Base-by-base conservation (phyloP, 2,888 invertebrate genomes). In the Eupithecia subfuscata region DNA sequence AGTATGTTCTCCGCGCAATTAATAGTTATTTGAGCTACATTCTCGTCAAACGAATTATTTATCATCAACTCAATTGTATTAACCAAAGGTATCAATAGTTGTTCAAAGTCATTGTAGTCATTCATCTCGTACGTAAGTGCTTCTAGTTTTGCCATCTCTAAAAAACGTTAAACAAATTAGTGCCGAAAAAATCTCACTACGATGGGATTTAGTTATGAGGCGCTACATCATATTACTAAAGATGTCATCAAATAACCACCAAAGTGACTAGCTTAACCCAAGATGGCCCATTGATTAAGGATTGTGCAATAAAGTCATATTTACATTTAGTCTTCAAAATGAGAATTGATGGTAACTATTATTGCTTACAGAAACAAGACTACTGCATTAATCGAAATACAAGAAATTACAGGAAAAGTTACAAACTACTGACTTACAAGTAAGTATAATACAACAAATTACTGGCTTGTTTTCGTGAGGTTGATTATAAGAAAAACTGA, bases 141-240 rank as follows among this genome's bases (percentile, higher is more conserved):
- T 67, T 82, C 73, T 7, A 91, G 72, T 68, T 77, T 77, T 48
- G 70, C 74, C 73, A 77, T 70, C 48, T 77, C 77, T 77, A 70
- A 64, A 77, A 77, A 18, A 68, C 18, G 30, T 14, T 84, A 76
- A 48, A 22, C 71, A 14, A 60, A 68, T 73, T 37, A 74, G 60
- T 60, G 18, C 14, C 71, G 43, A 25, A 43, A 1, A 16, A 69
- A 34, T 25, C 11, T 48, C 60, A 30, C 12, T n/a, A 16, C 64
- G 43, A 48, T 71, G 16, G 0, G 22, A 37, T 25, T 30, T 45
- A 34, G n/a, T 37, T 56, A 71, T 34, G 0, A 71, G 7, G 75
- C 84, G 84, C 91, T 90, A 88, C 88, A 90, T 91, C 91, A 91
- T 91, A 91, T 91, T 91, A 91, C 91, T 91, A 91, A 91, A 91